These are phyloP conservation scores for Paratrypauchen microcephalus DNA, from an alignment of 2,797 vertebrate genomes.

Conservation along the genomic window DNA sequence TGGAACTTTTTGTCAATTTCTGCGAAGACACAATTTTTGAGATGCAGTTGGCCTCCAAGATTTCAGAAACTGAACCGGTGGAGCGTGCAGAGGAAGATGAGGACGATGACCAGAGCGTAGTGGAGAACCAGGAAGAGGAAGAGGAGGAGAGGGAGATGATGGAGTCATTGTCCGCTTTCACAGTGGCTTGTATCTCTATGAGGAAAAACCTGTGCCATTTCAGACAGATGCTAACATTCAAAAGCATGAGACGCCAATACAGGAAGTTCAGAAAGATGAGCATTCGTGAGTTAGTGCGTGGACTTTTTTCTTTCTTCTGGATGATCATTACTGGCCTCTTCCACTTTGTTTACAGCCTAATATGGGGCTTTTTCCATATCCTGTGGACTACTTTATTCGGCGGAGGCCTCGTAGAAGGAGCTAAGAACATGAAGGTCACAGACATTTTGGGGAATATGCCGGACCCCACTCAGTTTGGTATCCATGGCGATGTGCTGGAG, in stretches of 20 bases:
- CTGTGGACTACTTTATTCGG: slow-evolving; percentile 95
- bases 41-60: slow-evolving; percentile 97
- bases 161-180: slow-evolving; percentile 90
- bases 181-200: slow-evolving; percentile 84
- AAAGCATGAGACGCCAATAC: slow-evolving; percentile 87
- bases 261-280: slow-evolving; percentile 91
- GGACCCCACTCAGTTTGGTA: slow-evolving; percentile 98
- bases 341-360: slow-evolving; percentile 82
- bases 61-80: slow-evolving; percentile 89
- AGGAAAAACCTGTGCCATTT: slow-evolving; percentile 83
- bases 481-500: slow-evolving; percentile 91
- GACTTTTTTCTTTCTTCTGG: slow-evolving; percentile 94
- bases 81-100: slow-evolving; percentile 88
- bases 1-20: slow-evolving; percentile 98
- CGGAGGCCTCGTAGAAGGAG: slow-evolving; percentile 94
- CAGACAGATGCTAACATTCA: slow-evolving; percentile 84
- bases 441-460: slow-evolving; percentile 99
- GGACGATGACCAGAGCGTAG: slow-evolving; percentile 73
- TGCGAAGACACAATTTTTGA: slow-evolving; percentile 99
- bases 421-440: slow-evolving; percentile 97
- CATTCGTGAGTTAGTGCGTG: slow-evolving; percentile 85
- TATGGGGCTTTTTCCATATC: slow-evolving; percentile 93
- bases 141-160: slow-evolving; percentile 79
- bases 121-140: slow-evolving; percentile 78
- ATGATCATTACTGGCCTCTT: slow-evolving; percentile 86